A percentile compares a stretch with the other conserved stretches of the same genome.
Evolutionary conservation across 2,113 vertebrate species (phyloP).

Genomic region (Epinephelus lanceolatus): DNA sequence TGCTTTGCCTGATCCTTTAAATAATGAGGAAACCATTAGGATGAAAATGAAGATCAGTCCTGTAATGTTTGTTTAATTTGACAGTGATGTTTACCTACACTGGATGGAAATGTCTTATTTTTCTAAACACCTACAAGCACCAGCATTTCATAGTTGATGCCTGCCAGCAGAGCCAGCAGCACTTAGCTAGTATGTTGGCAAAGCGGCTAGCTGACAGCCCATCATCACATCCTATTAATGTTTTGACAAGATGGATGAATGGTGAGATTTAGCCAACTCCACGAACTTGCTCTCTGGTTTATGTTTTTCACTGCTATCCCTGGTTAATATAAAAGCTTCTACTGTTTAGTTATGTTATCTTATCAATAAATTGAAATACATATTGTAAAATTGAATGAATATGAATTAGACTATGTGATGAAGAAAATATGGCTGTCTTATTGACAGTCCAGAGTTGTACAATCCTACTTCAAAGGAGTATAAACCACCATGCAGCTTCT

Average conservation of each 20-base stretch:
- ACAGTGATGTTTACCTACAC: too few species aligned
- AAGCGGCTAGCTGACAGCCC: constrained; percentile 48
- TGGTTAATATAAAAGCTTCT: background rate
- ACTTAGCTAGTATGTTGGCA: constrained; percentile 41
- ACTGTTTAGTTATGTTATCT: background rate
- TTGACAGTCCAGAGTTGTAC: background rate
- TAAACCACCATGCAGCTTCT: background rate
- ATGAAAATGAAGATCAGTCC: background rate
- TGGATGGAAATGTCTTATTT: constrained; percentile 4
- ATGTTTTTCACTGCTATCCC: background rate
- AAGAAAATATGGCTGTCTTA: background rate
- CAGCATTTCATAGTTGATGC: background rate
- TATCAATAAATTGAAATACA: background rate
- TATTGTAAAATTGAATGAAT: background rate
- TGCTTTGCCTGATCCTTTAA: background rate
- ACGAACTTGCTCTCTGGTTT: constrained; percentile 5
- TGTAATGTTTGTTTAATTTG: constrained; percentile 18
- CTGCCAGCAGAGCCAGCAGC: constrained; percentile 16
- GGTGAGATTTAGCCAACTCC: constrained; percentile 34
- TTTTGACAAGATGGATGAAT: constrained; percentile 58
- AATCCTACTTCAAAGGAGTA: background rate
- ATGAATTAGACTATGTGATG: background rate
- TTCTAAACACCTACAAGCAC: constrained; percentile 4
- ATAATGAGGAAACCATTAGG: background rate
- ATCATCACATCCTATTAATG: constrained; percentile 56